phyloP scores from a whole-genome alignment of 2,113 vertebrate species.

The Megaleporinus macrocephalus region DNA sequence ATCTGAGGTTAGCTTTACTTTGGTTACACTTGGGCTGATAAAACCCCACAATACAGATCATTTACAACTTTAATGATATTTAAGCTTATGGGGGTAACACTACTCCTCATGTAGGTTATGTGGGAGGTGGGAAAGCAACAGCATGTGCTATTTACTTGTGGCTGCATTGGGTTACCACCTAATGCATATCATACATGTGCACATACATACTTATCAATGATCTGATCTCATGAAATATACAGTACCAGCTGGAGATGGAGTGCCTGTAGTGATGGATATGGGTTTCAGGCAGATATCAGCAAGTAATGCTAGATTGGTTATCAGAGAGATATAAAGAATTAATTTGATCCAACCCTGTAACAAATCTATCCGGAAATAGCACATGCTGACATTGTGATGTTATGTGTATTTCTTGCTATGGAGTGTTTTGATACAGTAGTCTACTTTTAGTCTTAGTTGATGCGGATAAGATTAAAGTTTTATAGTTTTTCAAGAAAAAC shows the following conservation, averaged over 20 bases:
- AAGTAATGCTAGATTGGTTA: no score
- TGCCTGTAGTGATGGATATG: no score
- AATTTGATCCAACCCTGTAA: no score
- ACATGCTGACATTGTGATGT: no score
- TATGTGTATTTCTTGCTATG: no score
- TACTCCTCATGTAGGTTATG: background rate
- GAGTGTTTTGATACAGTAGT: no score
- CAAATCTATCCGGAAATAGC: no score
- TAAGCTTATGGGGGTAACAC: background rate
- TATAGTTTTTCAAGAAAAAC: no score
- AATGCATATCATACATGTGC: background rate
- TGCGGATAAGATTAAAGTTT: no score
- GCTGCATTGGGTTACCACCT: background rate
- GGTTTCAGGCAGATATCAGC: no score
- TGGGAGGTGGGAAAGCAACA: background rate
- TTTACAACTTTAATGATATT: slow-evolving; percentile 16
- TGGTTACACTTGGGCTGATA: slow-evolving; percentile 8
- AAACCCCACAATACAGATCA: background rate
- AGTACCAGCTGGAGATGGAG: background rate
- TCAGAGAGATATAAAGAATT: no score
- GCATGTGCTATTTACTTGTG: background rate
- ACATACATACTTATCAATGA: background rate
- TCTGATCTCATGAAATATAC: background rate
- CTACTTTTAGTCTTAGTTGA: no score
- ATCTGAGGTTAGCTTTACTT: slow-evolving; percentile 37